Evolutionary conservation across 2,797 vertebrate species (phyloP), one percentile per base, ranked within the genome.

Genomic region (Aldrovandia affinis): DNA sequence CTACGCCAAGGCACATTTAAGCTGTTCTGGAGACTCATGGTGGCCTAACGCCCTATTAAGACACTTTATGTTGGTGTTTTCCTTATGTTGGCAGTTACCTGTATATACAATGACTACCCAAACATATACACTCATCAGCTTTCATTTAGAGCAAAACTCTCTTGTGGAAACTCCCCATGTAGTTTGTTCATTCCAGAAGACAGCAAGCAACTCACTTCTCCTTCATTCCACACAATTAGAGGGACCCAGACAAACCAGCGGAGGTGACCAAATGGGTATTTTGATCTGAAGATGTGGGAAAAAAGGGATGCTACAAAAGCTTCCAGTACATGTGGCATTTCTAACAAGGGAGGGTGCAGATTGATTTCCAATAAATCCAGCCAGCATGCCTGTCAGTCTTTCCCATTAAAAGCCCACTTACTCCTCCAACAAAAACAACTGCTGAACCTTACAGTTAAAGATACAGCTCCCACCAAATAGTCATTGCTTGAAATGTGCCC

Each of bases 281-380:
- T 57, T 83, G 70, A 83, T 73, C 82, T 83, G 44, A 50, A 18
- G 42, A 83, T 55, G 52, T n/a, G 33, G 68, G 42, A 18, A 77
- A 52, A 82, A 39, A 83, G 68, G 47, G 70, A 83, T 57, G 70
- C 47, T 25, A 44, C 55, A 55, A 47, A 83, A 83, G 50, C 65
- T 75, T 73, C 82, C 82, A 75, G 47, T 77, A 77, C 28, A 83
- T 83, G 68, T 83, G 82, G 50, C 68, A 83, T 83, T 83, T 83
- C 52, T 75, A 77, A 77, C 36, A 52, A 83, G 54, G 82, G 65
- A 70, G 30, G 68, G 44, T 75, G 70, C 65, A 28, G 47, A 83
- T 83, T 83, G 82, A 83, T 83, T 83, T 83, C 63, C 82, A 75
- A 83, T 83, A 83, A 83, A 83, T 70, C 68, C 70, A 75, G 82